Evolutionary conservation across 2,888 invertebrate genomes (phyloP).

Genomic region (Mellilla xanthometata): DNA sequence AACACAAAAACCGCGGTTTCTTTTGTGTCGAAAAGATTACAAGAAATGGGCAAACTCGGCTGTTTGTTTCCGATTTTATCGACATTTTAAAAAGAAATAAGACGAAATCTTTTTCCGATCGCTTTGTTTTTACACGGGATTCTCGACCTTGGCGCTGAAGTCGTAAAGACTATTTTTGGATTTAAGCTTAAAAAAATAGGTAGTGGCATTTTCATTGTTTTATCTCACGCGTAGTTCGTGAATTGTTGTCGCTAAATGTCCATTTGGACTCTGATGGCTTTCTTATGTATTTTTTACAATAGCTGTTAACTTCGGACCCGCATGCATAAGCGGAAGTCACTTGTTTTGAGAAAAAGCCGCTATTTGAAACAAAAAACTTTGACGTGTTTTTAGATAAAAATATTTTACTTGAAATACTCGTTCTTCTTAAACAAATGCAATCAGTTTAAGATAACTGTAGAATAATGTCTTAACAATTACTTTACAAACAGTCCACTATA

Average conservation of each 20-base stretch:
- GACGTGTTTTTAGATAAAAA: too few species aligned
- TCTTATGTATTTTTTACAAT: slow-evolving; percentile 46
- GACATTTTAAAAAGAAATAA: slow-evolving; percentile 50
- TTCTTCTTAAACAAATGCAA: too few species aligned
- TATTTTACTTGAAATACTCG: too few species aligned
- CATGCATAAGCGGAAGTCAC: neutral
- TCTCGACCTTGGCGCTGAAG: slow-evolving; percentile 9
- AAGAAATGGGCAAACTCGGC: slow-evolving; percentile 62
- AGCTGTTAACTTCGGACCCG: slow-evolving; percentile 6
- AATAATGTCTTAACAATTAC: too few species aligned
- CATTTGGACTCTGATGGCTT: slow-evolving; percentile 59
- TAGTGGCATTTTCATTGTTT: slow-evolving; percentile 30
- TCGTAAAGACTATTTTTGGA: neutral
- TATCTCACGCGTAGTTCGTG: slow-evolving; percentile 48
- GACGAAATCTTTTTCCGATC: slow-evolving; percentile 4
- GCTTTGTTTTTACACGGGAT: neutral
- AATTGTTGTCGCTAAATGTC: slow-evolving; percentile 59
- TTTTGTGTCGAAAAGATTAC: slow-evolving; percentile 64
- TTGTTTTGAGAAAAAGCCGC: neutral
- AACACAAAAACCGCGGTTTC: slow-evolving; percentile 68
- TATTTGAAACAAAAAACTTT: neutral
- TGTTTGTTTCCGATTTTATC: slow-evolving; percentile 69
- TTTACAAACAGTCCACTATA: too few species aligned
- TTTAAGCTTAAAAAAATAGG: neutral
- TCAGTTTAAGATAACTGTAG: too few species aligned